Evolutionary conservation across 2,113 vertebrate genomes (phyloP).

Genomic region (Dipodomys spectabilis): DNA sequence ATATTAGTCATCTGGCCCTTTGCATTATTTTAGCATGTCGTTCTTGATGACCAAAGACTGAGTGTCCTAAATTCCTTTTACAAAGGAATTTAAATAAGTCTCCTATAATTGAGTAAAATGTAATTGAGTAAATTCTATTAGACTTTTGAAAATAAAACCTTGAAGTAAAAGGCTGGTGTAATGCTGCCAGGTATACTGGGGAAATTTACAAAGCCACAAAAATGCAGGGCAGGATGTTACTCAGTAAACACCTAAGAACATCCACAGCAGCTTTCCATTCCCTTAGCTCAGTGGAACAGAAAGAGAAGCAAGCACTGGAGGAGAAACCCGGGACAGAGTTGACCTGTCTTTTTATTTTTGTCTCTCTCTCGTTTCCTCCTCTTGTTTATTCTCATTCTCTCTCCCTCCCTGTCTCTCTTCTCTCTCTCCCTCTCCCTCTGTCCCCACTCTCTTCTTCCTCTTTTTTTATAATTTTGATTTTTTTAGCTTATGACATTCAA

Average conservation of each 20-base stretch:
- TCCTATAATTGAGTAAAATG: conserved; percentile 56
- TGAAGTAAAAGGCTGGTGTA: background rate
- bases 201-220: background rate
- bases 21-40: conserved; percentile 64
- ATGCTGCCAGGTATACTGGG: background rate
- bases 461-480: background rate
- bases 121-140: conserved; percentile 72
- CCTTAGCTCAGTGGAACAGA: background rate
- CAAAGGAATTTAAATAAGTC: conserved; percentile 45
- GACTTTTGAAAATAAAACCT: conserved; percentile 71
- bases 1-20: conserved; percentile 70
- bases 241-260: background rate
- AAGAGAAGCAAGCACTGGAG: background rate
- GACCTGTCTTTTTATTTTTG: background rate
- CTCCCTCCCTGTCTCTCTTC: rapidly evolving
- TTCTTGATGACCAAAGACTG: conserved; percentile 66
- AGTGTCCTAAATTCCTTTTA: conserved; percentile 75
- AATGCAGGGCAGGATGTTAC: background rate
- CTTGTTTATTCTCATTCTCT: background rate
- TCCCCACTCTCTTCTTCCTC: background rate
- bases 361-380: background rate
- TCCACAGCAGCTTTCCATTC: background rate
- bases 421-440: no score
- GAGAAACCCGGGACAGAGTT: no score
- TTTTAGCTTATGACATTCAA: background rate